Base-by-base conservation (phyloP, 1,140 invertebrate genomes). In the Proctacanthus coquilletti region DNA sequence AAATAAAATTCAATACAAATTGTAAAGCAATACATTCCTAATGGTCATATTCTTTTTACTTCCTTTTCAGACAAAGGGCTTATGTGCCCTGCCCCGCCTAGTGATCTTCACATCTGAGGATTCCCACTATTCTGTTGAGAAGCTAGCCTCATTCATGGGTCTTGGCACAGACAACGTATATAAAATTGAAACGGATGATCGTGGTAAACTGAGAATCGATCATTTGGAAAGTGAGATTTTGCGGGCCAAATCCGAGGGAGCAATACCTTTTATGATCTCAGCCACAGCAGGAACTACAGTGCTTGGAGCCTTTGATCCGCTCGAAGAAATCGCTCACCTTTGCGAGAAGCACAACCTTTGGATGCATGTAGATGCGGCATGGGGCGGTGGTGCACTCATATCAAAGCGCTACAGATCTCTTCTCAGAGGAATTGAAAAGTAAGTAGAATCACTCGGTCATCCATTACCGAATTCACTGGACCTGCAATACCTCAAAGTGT, bases 301-400 rank as follows among this genome's bases (percentile, higher is more conserved):
- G 51, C 43, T 59, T 18, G 88, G 91, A 0, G 88, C 91, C 0
- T 95, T 83, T 48, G 94, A 98, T 63, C 88, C 92, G 2, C 51
- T 98, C 9, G 61, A 70, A 4, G 64, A 76, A 15, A 80, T 97
- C 30, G 78, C 83, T 1, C 74, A 77, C 18, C 51, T 96, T 5
- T 96, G 92, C 52, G 58, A 77, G 42, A 75, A 84, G 50, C 74
- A 89, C 48, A 72, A 75, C 3, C 55, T 97, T 36, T 98, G 93
- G 93, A 62, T 97, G 19, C 93, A 98, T 53, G 86, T 95, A 2
- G 93, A 98, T 53, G 91, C 88, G 2, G 91, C 92, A 3, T 96
- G 91, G 91, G 73, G 73, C 23, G 92, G 92, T 3, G 87, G 88
- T 8, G 80, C 83, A 0, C 62, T 96, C 8, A 70, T 97, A 56